Evolutionary conservation across 2,797 vertebrate genomes (phyloP).

Genomic region (Betta splendens): DNA sequence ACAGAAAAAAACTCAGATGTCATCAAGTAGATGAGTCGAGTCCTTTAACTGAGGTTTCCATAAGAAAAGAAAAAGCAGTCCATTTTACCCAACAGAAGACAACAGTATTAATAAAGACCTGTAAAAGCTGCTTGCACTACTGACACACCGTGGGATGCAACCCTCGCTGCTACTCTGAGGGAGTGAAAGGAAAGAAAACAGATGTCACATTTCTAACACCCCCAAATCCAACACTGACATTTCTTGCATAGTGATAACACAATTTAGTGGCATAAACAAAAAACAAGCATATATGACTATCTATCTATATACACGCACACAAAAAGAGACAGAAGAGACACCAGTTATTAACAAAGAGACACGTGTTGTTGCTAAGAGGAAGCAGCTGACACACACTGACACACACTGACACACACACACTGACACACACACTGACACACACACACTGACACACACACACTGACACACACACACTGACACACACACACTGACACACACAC

Average conservation of each 20-base stretch:
- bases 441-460: conserved; percentile 40
- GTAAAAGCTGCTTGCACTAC: conserved; percentile 7
- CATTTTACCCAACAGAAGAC: conserved; percentile 6
- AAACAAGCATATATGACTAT: conserved; percentile 24
- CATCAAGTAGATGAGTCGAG: conserved; percentile 27
- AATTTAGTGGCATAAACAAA: conserved; percentile 11
- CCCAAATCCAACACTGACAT: conserved; percentile 36
- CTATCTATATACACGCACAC: conserved; percentile 10
- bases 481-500: conserved; percentile 38
- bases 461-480: conserved; percentile 48
- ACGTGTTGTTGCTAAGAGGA: conserved; percentile 36
- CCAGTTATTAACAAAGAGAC: conserved; percentile 13
- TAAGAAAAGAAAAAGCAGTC: conserved; percentile 1
- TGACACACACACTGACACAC: conserved; percentile 39
- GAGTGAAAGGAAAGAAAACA: conserved; percentile 2
- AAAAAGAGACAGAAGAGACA: conserved; percentile 3
- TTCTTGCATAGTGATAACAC: conserved; percentile 20
- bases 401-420: conserved; percentile 44
- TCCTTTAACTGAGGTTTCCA: conserved; percentile 15
- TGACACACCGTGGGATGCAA: conserved; percentile 20
- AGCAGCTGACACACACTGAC: conserved; percentile 30
- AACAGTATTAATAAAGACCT: conserved; percentile 18
- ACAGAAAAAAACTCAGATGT: conserved; percentile 25
- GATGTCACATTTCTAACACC: conserved; percentile 24
- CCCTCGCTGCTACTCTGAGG: conserved; percentile 6